phyloP scores from a whole-genome alignment of 2,113 vertebrate species.

The Sialia sialis region DNA sequence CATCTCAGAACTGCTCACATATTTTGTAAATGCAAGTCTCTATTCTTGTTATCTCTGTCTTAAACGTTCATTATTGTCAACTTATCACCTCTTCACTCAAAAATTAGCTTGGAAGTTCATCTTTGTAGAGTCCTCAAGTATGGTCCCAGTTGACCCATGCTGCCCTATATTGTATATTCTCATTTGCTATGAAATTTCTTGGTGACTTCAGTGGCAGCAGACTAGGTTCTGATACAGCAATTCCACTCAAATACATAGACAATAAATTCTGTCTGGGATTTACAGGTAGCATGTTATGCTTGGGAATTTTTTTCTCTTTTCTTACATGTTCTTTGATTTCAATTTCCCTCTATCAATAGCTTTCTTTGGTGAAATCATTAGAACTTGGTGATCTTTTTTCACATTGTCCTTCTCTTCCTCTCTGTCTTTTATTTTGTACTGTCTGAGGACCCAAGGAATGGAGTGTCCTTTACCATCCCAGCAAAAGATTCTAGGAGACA shows the following conservation, averaged over 20 bases:
- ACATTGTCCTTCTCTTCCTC: background rate
- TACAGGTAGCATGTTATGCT: background rate
- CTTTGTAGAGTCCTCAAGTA: background rate
- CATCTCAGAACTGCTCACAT: background rate
- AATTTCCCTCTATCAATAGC: background rate
- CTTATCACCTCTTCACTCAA: background rate
- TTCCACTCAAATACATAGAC: background rate
- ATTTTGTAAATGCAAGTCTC: background rate
- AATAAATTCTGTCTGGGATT: background rate
- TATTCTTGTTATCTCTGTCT: background rate
- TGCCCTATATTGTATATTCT: background rate
- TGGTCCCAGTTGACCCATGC: background rate
- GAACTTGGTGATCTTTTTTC: background rate
- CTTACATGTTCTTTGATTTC: background rate
- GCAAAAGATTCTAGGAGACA: background rate
- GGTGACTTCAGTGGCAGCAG: background rate
- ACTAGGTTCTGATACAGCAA: background rate
- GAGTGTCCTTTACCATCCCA: background rate
- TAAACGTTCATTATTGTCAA: background rate
- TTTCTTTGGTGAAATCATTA: background rate
- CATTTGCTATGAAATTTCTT: background rate
- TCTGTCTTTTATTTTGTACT: background rate
- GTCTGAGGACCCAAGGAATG: background rate
- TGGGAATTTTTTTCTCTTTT: background rate
- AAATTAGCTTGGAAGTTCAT: background rate